Evolutionary conservation across 2,797 vertebrate genomes (phyloP).

Genomic region (Chlorospingus semifuscus): DNA sequence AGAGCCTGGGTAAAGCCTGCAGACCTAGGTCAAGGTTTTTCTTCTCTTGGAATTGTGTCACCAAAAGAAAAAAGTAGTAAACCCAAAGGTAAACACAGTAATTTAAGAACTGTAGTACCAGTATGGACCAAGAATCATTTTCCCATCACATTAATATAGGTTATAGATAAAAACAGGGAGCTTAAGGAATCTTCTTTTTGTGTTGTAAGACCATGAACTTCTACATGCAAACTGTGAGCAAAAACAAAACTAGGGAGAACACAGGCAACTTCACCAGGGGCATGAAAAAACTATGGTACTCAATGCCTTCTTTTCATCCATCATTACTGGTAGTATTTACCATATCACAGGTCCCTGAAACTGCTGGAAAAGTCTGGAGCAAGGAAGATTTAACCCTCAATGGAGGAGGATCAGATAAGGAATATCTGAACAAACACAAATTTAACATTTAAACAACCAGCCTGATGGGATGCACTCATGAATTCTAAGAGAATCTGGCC

Average conservation of each 20-base stretch:
- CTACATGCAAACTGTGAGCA: neutral
- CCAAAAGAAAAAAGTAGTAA: neutral
- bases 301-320: neutral
- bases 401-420: neutral
- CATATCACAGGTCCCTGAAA: neutral
- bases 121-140: neutral
- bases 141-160: neutral
- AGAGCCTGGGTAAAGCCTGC: neutral
- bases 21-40: neutral
- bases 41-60: neutral
- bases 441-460: neutral
- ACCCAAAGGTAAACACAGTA: neutral
- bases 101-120: neutral
- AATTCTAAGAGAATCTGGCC: neutral
- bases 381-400: neutral
- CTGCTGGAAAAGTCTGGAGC: neutral
- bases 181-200: neutral
- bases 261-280: neutral
- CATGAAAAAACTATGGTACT: neutral
- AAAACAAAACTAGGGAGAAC: neutral
- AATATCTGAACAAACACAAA: neutral
- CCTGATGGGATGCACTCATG: neutral
- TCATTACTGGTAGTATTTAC: neutral
- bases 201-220: neutral
- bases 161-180: neutral